phyloP scores from a whole-genome alignment of 2,888 invertebrate genomes.

The Melitaea athalia region DNA sequence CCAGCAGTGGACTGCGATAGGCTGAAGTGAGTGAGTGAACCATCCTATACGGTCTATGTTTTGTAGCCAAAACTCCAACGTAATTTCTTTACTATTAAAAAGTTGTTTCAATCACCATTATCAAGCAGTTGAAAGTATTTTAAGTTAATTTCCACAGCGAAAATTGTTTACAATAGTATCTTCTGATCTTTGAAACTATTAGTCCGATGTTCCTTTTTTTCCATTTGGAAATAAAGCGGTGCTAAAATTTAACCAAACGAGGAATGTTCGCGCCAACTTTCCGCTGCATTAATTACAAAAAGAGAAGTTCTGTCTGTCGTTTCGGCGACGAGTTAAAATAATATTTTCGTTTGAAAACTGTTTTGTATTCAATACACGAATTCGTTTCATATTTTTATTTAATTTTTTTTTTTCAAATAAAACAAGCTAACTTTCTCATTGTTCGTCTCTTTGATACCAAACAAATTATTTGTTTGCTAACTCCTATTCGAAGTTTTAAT shows the following conservation, averaged over 20 bases:
- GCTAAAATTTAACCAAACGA: conserved; percentile 3
- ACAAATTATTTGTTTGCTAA: no score
- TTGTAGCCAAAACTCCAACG: no score
- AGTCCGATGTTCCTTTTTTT: not conserved
- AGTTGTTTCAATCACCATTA: no score
- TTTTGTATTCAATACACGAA: conserved; percentile 2
- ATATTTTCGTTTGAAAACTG: conserved; percentile 2
- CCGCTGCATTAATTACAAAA: conserved; percentile 11
- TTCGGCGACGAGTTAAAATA: conserved; percentile 2
- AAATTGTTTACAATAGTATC: not conserved
- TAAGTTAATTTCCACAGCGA: not conserved
- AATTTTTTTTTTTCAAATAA: not conserved
- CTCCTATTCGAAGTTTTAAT: no score
- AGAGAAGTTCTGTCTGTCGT: not conserved
- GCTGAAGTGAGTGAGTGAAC: no score
- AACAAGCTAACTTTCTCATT: not conserved
- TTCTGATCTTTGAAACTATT: not conserved
- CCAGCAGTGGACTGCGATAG: no score
- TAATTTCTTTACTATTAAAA: no score
- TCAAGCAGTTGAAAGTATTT: no score
- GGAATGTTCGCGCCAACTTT: conserved; percentile 10
- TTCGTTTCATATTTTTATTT: not conserved
- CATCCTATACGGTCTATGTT: no score
- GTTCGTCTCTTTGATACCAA: not conserved
- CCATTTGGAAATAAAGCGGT: not conserved